phyloP scores from a whole-genome alignment of 2,888 invertebrate genomes.

The Aphidius colemani region DNA sequence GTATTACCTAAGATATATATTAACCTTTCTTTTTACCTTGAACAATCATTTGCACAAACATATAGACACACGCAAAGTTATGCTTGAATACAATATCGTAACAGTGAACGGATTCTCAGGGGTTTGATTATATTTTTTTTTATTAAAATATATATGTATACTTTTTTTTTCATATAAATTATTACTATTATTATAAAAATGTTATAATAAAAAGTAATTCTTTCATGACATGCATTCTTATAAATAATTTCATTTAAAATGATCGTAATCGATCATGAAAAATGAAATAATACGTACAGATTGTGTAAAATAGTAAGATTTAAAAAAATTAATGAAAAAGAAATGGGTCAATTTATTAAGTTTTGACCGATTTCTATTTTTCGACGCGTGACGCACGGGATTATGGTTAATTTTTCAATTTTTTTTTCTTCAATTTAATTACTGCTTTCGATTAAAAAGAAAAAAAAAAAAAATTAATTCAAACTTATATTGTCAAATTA shows the following conservation, averaged over 20 bases:
- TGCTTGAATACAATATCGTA: constrained; percentile 23
- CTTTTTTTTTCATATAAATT: constrained; percentile 5
- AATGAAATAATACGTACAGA: no score
- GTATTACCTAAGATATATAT: constrained; percentile 34
- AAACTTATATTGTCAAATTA: no score
- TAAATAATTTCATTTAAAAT: no score
- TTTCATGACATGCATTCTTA: no score
- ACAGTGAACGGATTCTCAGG: constrained; percentile 34
- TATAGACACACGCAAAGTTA: constrained; percentile 13
- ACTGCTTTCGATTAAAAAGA: constrained; percentile 20
- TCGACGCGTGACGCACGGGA: constrained; percentile 15
- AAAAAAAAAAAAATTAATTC: no score
- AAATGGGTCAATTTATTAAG: constrained; percentile 8
- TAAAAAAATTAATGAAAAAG: not conserved
- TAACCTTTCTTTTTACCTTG: constrained; percentile 41
- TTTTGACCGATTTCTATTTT: constrained; percentile 17
- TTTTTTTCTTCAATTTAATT: constrained; percentile 16
- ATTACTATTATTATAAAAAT: not conserved
- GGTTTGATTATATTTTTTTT: not conserved
- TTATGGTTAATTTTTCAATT: constrained; percentile 13
- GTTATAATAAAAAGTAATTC: not conserved
- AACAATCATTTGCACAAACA: constrained; percentile 23
- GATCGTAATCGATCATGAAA: no score
- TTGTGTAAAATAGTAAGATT: not conserved
- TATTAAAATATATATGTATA: not conserved